These are phyloP conservation scores for Gibbula magus DNA, from an alignment of 2,888 invertebrate genomes.

Conservation along the genomic window DNA sequence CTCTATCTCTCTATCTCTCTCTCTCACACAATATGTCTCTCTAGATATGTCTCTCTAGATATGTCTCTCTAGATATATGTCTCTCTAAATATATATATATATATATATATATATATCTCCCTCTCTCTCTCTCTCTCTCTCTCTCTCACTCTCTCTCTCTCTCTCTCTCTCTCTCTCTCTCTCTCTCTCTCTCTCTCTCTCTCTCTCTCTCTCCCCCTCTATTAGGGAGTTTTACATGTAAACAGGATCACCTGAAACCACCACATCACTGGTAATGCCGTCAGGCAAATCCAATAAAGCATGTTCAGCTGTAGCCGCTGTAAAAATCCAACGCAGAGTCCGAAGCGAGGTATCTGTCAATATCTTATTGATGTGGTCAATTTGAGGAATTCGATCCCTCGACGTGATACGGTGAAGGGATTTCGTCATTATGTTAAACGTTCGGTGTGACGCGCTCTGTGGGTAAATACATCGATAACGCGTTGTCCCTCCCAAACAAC, in stretches of 20 bases:
- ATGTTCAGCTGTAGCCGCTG: not conserved
- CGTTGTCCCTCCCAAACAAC: not conserved
- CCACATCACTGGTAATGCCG: not conserved
- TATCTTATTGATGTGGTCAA: constrained; percentile 2
- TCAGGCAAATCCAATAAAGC: not conserved
- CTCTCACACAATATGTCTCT: not conserved
- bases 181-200: not conserved
- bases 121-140: not conserved
- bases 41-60: not conserved
- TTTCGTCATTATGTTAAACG: not conserved
- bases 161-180: not conserved
- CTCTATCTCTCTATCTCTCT: not conserved
- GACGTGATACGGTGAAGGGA: not conserved
- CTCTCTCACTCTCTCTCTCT: not conserved
- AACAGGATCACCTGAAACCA: not conserved
- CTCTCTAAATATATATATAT: no score
- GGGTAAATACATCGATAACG: not conserved
- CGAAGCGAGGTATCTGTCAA: not conserved
- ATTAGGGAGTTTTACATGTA: not conserved
- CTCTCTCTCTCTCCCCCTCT: not conserved
- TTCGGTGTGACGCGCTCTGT: not conserved
- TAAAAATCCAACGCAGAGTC: not conserved
- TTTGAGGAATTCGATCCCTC: constrained; percentile 2
- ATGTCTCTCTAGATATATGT: not conserved
- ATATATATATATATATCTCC: no score